Evolutionary conservation across 2,888 invertebrate species (phyloP), one percentile per base, ranked within the genome.

Genomic region (Tillus elongatus): DNA sequence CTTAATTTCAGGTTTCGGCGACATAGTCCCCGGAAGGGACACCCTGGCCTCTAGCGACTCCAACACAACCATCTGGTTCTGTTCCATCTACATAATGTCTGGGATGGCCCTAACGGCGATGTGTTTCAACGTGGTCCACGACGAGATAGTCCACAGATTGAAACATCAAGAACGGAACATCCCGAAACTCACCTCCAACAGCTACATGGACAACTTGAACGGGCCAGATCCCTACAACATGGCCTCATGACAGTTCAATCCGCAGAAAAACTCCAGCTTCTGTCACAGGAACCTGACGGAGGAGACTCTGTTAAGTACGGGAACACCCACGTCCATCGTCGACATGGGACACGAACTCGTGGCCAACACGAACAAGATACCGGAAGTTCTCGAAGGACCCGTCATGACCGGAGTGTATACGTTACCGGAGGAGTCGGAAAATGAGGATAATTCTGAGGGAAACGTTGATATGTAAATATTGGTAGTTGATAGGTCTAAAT

Each of bases 41-140:
- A 60, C 75, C 54, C 61, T 70, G 63, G 50, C 69, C 64, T 60
- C 72, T 62, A 35, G 30, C 35, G 75, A 79, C 27, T 75, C 77
- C 49, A 76, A 77, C 49, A 74, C 78, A 15, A 85, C 86, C 16
- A 72, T 88, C 44, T 89, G 89, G 89, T 88, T 89, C 64, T 88
- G 87, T 66, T 88, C 88, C 15, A 77, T 81, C 39, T 89, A 89
- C 61, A 88, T 88, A 39, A 76, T 89, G 68, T 81, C 82, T 4
- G 89, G 89, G 3, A 79, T 89, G 74, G 88, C 88, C 2, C 67
- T 89, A 49, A 88, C 88, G 8, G 87, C 89, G 30, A 89, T 89
- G 87, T 88, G 87, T 60, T 89, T 88, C 65, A 88, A 87, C 60
- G 87, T 89, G 8, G 79, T 88, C 41, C 88, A 89, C 56, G 87